These are phyloP conservation scores for Tenthredo notha DNA, from an alignment of 2,888 invertebrate genomes.

Conservation along the genomic window DNA sequence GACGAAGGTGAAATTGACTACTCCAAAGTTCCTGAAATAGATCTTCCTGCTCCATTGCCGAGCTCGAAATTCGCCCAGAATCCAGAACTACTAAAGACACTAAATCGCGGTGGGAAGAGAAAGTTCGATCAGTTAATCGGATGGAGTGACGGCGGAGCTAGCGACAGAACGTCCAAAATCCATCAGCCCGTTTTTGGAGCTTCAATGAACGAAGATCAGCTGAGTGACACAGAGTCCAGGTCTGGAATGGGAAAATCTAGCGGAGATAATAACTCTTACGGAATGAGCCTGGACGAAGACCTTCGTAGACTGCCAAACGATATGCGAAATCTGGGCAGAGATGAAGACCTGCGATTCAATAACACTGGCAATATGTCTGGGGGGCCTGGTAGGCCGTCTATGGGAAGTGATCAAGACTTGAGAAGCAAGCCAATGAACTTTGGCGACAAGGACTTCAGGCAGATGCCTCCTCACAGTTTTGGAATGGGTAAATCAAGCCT, in stretches of 20 bases:
- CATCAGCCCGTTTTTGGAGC: constrained; percentile 74
- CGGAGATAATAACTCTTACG: constrained; percentile 61
- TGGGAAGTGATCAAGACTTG: constrained; percentile 66
- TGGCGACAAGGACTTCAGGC: constrained; percentile 70
- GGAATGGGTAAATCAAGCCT: constrained; percentile 58
- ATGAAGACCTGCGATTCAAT: constrained; percentile 70
- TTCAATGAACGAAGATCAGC: constrained; percentile 69
- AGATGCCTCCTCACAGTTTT: constrained; percentile 57
- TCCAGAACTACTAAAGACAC: constrained; percentile 72
- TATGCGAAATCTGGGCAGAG: constrained; percentile 61
- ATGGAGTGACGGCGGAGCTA: constrained; percentile 72
- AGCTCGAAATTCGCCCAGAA: constrained; percentile 77
- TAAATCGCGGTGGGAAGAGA: constrained; percentile 75
- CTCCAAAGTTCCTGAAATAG: constrained; percentile 73
- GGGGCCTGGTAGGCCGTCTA: constrained; percentile 69
- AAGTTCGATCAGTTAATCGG: constrained; percentile 76
- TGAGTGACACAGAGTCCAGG: constrained; percentile 71
- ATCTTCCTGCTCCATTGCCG: constrained; percentile 76
- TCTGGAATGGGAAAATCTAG: constrained; percentile 59
- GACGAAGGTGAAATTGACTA: constrained; percentile 79
- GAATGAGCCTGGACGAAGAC: constrained; percentile 69
- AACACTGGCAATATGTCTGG: constrained; percentile 58
- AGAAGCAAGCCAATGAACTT: constrained; percentile 64
- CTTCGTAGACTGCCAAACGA: constrained; percentile 63
- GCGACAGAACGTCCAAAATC: constrained; percentile 68